Conservation (phyloP, 2,888 invertebrate species). For the Zootermopsis nevadensis region DNA sequence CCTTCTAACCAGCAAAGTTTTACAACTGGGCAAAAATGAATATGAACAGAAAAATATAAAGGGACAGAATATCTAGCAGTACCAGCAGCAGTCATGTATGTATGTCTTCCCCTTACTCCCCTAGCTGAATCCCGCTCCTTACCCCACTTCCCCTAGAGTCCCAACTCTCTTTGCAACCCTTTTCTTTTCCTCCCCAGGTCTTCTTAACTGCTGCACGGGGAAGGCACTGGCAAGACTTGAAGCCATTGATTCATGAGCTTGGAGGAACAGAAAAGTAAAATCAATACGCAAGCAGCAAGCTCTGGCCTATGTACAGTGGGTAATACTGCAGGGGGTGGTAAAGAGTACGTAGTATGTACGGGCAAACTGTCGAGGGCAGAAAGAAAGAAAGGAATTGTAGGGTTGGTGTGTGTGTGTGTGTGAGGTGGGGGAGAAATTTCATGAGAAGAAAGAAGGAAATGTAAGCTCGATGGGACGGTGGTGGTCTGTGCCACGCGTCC, state of each 20-base stretch:
- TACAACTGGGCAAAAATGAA: slow-evolving; percentile 35
- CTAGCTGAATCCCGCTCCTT: slow-evolving; percentile 18
- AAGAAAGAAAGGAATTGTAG: slow-evolving; percentile 3
- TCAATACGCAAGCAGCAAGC: slow-evolving; percentile 51
- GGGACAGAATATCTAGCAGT: slow-evolving; percentile 25
- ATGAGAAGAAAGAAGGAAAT: slow-evolving; percentile 14
- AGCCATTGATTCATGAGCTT: slow-evolving; percentile 51
- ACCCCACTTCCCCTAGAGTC: slow-evolving; percentile 25
- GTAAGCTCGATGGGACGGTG: slow-evolving; percentile 8
- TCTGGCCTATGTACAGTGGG: slow-evolving; percentile 29
- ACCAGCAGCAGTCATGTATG: slow-evolving; percentile 35
- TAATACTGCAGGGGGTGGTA: background rate
- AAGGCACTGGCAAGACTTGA: slow-evolving; percentile 47
- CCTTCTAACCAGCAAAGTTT: slow-evolving; percentile 18
- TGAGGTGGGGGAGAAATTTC: background rate
- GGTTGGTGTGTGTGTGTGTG: background rate
- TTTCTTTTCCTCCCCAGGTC: slow-evolving; percentile 53
- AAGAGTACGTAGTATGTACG: slow-evolving; percentile 21
- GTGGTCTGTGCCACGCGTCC: slow-evolving; percentile 25
- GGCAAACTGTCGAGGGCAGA: background rate
- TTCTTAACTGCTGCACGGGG: slow-evolving; percentile 54
- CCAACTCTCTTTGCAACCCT: slow-evolving; percentile 43
- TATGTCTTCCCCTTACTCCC: background rate
- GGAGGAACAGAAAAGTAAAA: slow-evolving; percentile 53
- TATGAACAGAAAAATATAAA: background rate